Conservation (phyloP, 2,797 vertebrate genomes). For the Falco naumanni region DNA sequence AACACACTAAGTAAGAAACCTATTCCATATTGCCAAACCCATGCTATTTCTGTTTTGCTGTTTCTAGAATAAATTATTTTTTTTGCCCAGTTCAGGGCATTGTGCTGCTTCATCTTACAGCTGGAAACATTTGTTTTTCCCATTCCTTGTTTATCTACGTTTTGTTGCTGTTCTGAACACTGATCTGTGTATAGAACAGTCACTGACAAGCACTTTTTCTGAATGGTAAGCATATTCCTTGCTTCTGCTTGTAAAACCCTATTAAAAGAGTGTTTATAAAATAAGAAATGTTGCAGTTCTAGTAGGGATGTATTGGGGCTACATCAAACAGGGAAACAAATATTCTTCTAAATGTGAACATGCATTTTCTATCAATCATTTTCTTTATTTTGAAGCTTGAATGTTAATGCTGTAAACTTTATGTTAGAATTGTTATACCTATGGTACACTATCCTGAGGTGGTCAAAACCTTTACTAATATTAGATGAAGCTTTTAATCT, state of each 20-base stretch:
- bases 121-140: constrained; percentile 8
- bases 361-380: neutral
- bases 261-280: neutral
- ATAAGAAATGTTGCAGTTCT: neutral
- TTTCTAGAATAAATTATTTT: constrained; percentile 14
- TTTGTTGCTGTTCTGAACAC: neutral
- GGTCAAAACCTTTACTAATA: neutral
- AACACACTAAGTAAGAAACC: neutral
- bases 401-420: neutral
- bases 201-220: neutral
- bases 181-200: neutral
- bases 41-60: neutral
- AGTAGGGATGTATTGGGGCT: neutral
- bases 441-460: neutral
- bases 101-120: constrained; percentile 23
- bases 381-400: neutral
- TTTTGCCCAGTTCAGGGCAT: neutral
- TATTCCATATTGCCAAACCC: neutral
- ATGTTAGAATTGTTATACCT: neutral
- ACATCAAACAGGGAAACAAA: neutral
- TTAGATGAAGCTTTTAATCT: neutral
- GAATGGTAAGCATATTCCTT: neutral
- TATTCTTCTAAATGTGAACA: neutral
- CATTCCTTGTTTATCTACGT: neutral
- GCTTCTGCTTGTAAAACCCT: neutral